These are phyloP conservation scores for Caligus rogercresseyi DNA, from an alignment of 1,140 invertebrate species.

Conservation along the genomic window DNA sequence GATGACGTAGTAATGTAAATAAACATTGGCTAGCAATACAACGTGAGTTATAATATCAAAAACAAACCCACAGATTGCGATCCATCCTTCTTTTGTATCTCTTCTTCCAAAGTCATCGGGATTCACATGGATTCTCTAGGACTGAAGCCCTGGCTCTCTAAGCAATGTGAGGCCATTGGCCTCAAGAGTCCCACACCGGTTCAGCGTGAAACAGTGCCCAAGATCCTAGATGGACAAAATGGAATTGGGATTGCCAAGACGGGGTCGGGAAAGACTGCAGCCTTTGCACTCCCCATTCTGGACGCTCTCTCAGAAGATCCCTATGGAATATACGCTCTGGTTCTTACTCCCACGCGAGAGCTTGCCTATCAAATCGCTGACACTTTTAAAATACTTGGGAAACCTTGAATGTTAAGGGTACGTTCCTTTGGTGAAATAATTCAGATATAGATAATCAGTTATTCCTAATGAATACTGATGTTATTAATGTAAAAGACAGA, in stretches of 20 bases:
- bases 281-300: slow-evolving; percentile 86
- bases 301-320: slow-evolving; percentile 78
- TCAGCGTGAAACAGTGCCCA: slow-evolving; percentile 58
- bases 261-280: slow-evolving; percentile 91
- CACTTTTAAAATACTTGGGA: slow-evolving; percentile 72
- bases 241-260: slow-evolving; percentile 91
- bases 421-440: no score
- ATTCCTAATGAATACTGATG: no score
- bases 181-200: slow-evolving; percentile 53
- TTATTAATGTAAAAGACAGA: no score
- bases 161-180: slow-evolving; percentile 2
- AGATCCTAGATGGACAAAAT: slow-evolving; percentile 61
- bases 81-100: no score
- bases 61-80: no score
- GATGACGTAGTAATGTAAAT: no score
- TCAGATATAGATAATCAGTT: no score
- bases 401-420: slow-evolving; percentile 62
- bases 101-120: no score
- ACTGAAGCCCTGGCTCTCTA: neutral
- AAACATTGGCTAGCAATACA: no score
- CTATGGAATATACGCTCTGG: slow-evolving; percentile 81
- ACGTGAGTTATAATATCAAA: no score
- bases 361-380: slow-evolving; percentile 78
- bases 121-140: neutral
- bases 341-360: slow-evolving; percentile 89